phyloP scores from a whole-genome alignment of 1,140 invertebrate genomes.

The Caenorhabditis tropicalis region DNA sequence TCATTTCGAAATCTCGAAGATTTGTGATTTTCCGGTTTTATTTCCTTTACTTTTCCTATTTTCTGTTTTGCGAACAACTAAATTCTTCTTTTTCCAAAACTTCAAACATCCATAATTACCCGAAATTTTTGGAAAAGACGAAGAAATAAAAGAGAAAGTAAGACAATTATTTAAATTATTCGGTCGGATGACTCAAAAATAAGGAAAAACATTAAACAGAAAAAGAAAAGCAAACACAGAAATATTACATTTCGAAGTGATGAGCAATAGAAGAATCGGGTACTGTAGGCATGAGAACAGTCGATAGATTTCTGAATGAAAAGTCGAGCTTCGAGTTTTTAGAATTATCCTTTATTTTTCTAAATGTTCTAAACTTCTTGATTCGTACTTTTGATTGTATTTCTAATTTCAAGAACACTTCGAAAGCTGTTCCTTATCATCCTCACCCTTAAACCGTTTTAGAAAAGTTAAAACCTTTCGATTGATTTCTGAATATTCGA shows the following conservation, averaged over 20 bases:
- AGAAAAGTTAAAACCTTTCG: no score
- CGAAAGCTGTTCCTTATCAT: no score
- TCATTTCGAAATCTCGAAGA: no score
- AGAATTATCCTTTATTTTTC: no score
- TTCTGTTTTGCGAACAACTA: neutral
- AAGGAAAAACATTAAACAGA: neutral
- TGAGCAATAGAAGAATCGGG: neutral
- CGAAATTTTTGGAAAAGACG: neutral
- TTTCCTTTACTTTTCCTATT: no score
- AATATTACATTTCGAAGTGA: neutral
- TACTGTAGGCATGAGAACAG: neutral
- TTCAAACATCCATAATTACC: slow-evolving; percentile 12
- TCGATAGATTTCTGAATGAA: no score
- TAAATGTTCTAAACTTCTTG: no score
- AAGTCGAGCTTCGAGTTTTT: no score
- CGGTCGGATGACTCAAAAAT: neutral
- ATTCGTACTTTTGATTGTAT: no score
- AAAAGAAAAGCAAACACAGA: neutral
- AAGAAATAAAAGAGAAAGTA: neutral
- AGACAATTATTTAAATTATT: neutral
- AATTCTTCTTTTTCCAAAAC: neutral
- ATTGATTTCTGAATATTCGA: neutral
- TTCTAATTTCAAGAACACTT: no score
- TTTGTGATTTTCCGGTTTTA: no score
- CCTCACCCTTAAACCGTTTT: no score